A percentile compares a stretch with the other conserved stretches of the same genome.
phyloP scores from a whole-genome alignment of 2,113 vertebrate genomes.

The Ceratotherium simum region DNA sequence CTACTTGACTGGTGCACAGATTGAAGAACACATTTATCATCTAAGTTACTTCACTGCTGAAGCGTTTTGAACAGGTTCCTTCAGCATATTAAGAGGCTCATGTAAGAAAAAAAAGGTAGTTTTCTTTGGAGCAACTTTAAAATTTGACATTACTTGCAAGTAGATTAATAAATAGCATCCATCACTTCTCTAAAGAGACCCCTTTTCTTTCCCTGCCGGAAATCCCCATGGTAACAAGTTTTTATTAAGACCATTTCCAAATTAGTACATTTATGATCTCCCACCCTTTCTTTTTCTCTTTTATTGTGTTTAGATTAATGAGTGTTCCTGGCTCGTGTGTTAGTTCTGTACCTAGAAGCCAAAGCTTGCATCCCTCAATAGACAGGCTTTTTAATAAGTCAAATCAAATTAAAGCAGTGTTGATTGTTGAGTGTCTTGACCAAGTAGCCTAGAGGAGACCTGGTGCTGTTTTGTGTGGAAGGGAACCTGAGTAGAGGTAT shows the following conservation, averaged over 20 bases:
- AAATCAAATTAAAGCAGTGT: background rate
- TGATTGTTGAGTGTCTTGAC: background rate
- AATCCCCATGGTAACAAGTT: constrained; percentile 83
- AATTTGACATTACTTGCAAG: constrained; percentile 81
- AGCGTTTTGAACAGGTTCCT: constrained; percentile 79
- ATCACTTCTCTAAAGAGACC: constrained; percentile 76
- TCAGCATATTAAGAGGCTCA: constrained; percentile 85
- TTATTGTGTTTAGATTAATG: constrained; percentile 17
- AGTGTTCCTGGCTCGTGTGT: constrained; percentile 22
- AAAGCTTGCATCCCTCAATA: rapidly evolving
- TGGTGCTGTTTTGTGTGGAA: background rate
- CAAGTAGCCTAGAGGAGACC: background rate
- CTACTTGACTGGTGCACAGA: constrained; percentile 86
- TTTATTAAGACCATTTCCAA: constrained; percentile 75
- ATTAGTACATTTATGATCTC: constrained; percentile 70
- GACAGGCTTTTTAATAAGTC: background rate
- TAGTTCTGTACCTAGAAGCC: background rate
- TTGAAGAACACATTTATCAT: constrained; percentile 89
- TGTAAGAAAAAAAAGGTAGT: constrained; percentile 28
- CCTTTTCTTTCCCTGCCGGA: constrained; percentile 66
- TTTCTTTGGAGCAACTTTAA: constrained; percentile 84
- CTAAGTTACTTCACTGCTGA: constrained; percentile 84
- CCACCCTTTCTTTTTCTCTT: background rate
- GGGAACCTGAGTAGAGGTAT: background rate
- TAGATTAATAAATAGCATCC: constrained; percentile 84